phyloP scores from a whole-genome alignment of 2,888 invertebrate species.

The Drosophila demipolita region DNA sequence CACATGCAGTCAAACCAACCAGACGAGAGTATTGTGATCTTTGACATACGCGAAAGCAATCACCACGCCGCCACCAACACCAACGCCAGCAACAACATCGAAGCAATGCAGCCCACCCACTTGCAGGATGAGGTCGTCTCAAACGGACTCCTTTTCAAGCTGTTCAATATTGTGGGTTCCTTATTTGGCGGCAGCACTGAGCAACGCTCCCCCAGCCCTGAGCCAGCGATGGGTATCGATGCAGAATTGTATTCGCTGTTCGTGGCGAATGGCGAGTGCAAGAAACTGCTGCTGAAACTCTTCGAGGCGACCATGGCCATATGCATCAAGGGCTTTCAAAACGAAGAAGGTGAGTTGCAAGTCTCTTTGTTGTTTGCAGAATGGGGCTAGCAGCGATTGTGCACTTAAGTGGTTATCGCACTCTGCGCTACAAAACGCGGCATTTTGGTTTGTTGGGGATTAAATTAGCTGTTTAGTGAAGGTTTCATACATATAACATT shows the following conservation, averaged over 20 bases:
- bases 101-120: conserved; percentile 1
- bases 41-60: conserved; percentile 78
- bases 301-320: conserved; percentile 84
- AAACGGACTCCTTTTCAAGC: conserved; percentile 70
- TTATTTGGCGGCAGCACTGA: conserved; percentile 65
- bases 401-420: conserved; percentile 42
- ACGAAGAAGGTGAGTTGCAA: conserved; percentile 81
- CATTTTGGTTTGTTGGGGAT: background rate
- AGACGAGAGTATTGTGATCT: conserved; percentile 78
- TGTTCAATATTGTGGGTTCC: conserved; percentile 80
- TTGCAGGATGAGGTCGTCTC: conserved; percentile 43
- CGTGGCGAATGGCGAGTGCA: conserved; percentile 80
- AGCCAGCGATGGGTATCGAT: conserved; percentile 51
- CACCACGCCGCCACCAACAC: conserved; percentile 4
- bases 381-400: conserved; percentile 47
- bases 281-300: conserved; percentile 82
- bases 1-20: conserved; percentile 59
- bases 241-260: conserved; percentile 70
- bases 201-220: conserved; percentile 13
- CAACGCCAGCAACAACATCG: conserved; percentile 2
- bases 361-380: conserved; percentile 6
- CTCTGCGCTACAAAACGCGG: conserved; percentile 2
- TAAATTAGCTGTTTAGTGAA: too few species aligned
- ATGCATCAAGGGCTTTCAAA: conserved; percentile 81
- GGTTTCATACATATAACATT: too few species aligned